phyloP scores from a whole-genome alignment of 2,797 vertebrate genomes.

The Coregonus suidteri region DNA sequence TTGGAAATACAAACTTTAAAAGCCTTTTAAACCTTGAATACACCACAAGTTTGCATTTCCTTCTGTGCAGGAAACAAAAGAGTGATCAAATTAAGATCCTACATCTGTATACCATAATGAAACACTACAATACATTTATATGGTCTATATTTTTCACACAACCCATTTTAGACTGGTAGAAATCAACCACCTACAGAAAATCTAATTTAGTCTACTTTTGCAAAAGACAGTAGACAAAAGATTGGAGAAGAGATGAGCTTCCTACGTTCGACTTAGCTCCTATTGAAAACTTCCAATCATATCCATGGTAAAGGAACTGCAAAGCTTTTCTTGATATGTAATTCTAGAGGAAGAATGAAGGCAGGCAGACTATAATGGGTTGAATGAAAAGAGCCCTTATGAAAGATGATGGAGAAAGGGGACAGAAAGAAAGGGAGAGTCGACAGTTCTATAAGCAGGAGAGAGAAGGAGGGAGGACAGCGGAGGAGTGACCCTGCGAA shows the following conservation, averaged over 20 bases:
- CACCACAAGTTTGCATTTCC: no score
- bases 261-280: slow-evolving; percentile 11
- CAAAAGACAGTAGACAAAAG: slow-evolving; percentile 30
- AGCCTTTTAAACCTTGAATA: no score
- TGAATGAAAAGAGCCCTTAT: slow-evolving; percentile 30
- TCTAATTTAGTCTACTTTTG: slow-evolving; percentile 1
- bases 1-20: no score
- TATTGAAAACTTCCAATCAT: slow-evolving; percentile 44
- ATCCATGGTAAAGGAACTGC: slow-evolving; percentile 10
- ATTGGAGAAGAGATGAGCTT: slow-evolving; percentile 47
- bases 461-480: slow-evolving; percentile 25
- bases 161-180: not conserved
- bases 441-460: slow-evolving; percentile 14
- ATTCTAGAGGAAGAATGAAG: slow-evolving; percentile 37
- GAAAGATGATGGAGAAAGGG: slow-evolving; percentile 34
- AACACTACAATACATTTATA: no score
- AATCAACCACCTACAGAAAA: not conserved
- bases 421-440: slow-evolving; percentile 14
- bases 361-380: slow-evolving; percentile 35
- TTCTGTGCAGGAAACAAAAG: no score
- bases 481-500: slow-evolving; percentile 45
- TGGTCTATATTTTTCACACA: no score
- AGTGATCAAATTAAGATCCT: no score
- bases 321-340: not conserved
- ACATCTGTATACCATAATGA: no score